Base-by-base conservation (phyloP, 2,797 vertebrate genomes). In the Cheirogaleus major region DNA sequence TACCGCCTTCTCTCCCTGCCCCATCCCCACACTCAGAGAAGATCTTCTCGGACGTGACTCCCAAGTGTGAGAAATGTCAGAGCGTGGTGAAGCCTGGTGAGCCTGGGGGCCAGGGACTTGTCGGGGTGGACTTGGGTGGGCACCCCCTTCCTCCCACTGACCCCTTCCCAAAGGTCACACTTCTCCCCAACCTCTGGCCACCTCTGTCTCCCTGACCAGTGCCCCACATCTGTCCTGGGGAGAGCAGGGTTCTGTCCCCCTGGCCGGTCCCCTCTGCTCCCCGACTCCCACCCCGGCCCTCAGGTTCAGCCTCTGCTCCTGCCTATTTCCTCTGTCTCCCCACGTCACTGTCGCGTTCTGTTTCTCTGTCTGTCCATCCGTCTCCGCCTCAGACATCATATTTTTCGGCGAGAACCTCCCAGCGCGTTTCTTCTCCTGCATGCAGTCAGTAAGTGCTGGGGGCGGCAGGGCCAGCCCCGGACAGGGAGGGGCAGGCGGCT, bases 321-420 rank as follows among this genome's bases (percentile, higher is more conserved):
- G 15, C 73, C 69, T 25, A 0, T n/a, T 32, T 17, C 27, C 25
- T 52, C 55, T 50, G 7, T 94, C 25, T 65, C 63, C 48, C 52
- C 3, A 0, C 52, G 25, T 84, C 95, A 80, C 86, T 32, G 13
- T 79, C 67, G 43, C 79, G 52, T 35, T 80, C 69, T 79, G 55
- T 70, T 75, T 43, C 86, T 75, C 30, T 63, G 55, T 80, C n/a
- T 8, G 10, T 93, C 90, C 57, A 1, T 91, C 93, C n/a, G 2
- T 78, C 41, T 88, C 76, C 9, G 11, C 88, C 73, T 95, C 97
- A 99, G 99, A 99, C 96, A 99, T 99, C 14, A 99, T 99, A 41
- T 99, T 99, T 98, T 99, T 99, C 75, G 99, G 99, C 0, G 99
- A 99, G 98, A 99, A 98, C 91, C 98, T 99, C 6, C 99, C 99